phyloP scores from a whole-genome alignment of 2,888 invertebrate species.

The Philopedon plagiatum region DNA sequence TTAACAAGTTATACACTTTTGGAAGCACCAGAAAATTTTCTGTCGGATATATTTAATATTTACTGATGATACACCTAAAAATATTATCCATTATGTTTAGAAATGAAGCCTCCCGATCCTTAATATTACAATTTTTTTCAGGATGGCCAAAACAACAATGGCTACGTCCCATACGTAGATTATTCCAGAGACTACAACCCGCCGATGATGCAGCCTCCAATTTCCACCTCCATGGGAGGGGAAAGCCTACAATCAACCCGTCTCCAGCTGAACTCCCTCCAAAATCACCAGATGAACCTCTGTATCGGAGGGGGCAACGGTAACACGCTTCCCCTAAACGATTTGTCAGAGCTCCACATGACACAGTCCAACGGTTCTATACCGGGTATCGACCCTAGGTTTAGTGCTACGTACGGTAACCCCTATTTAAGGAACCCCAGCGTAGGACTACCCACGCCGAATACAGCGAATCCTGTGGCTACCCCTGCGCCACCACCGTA shows the following conservation, averaged over 20 bases:
- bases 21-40: too few relatives aligned
- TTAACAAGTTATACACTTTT: too few relatives aligned
- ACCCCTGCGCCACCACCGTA: constrained; percentile 88
- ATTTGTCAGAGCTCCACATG: constrained; percentile 65
- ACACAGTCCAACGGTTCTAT: constrained; percentile 65
- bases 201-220: constrained; percentile 76
- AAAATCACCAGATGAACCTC: constrained; percentile 58
- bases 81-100: too few relatives aligned
- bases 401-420: constrained; percentile 91
- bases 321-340: constrained; percentile 63
- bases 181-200: constrained; percentile 92
- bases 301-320: constrained; percentile 60
- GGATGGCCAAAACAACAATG: constrained; percentile 88
- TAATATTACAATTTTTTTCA: too few relatives aligned
- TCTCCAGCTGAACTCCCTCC: constrained; percentile 67
- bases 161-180: constrained; percentile 91
- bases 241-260: constrained; percentile 68
- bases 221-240: constrained; percentile 70
- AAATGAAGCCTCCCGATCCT: too few relatives aligned
- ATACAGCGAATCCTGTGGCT: constrained; percentile 81
- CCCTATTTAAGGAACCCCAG: constrained; percentile 79
- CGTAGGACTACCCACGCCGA: constrained; percentile 74
- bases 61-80: too few relatives aligned
- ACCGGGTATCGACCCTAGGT: constrained; percentile 82
- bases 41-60: too few relatives aligned